These are phyloP conservation scores for Halictus quadricinctus DNA, from an alignment of 2,888 invertebrate genomes.

Conservation along the genomic window DNA sequence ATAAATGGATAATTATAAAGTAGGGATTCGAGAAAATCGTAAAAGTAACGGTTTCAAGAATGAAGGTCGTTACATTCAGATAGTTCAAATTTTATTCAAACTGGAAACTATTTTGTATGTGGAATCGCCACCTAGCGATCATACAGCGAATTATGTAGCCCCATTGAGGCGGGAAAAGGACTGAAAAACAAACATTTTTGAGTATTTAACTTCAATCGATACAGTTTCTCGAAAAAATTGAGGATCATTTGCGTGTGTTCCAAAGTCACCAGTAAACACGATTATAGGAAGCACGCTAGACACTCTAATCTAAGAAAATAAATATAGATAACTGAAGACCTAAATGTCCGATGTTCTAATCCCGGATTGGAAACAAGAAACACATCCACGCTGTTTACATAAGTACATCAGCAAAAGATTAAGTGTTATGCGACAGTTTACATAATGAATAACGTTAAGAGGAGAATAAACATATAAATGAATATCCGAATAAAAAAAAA, in stretches of 20 bases:
- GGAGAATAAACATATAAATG: not conserved
- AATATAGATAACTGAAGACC: slow-evolving; percentile 11
- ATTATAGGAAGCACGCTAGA: not conserved
- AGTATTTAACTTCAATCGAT: not conserved
- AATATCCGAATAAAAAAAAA: not conserved
- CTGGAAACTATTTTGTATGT: not conserved
- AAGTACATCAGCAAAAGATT: not conserved
- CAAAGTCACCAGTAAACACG: not conserved
- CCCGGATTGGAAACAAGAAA: not conserved
- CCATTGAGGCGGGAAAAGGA: not conserved
- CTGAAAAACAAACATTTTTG: not conserved
- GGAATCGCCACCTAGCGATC: not conserved
- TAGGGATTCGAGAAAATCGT: not conserved
- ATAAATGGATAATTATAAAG: not conserved
- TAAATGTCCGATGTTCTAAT: not conserved
- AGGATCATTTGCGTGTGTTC: not conserved
- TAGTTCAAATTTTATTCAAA: not conserved
- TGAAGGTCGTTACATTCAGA: not conserved
- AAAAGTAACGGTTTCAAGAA: not conserved
- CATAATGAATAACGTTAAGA: not conserved
- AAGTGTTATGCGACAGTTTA: slow-evolving; percentile 24
- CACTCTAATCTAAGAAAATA: not conserved
- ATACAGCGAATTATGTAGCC: not conserved
- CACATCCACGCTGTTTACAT: not conserved
- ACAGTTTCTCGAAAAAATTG: not conserved